phyloP scores from a whole-genome alignment of 2,113 vertebrate species.

The Hydropotes inermis region DNA sequence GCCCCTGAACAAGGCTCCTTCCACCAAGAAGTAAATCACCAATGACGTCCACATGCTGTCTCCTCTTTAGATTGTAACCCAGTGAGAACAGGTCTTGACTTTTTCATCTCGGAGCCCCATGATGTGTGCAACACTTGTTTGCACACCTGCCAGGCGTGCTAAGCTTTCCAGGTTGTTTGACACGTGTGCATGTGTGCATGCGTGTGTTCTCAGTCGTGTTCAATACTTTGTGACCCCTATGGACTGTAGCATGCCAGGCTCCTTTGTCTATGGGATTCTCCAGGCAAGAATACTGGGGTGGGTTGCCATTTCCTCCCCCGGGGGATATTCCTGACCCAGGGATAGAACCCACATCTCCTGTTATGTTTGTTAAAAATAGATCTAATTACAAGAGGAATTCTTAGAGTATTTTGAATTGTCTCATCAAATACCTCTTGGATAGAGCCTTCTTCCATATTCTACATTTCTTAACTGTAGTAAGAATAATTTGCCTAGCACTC shows the following conservation, averaged over 20 bases:
- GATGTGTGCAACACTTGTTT: rapidly evolving
- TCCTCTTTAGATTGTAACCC: neutral
- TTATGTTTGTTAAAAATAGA: neutral
- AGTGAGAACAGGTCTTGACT: rapidly evolving
- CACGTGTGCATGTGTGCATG: neutral
- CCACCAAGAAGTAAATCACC: neutral
- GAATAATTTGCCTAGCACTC: neutral
- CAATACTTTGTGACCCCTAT: neutral
- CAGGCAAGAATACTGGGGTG: neutral
- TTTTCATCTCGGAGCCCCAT: neutral
- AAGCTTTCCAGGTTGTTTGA: neutral
- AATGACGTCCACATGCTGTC: rapidly evolving
- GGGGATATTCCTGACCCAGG: neutral
- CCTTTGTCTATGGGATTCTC: neutral
- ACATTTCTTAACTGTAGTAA: neutral
- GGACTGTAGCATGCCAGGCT: neutral
- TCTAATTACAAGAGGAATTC: neutral
- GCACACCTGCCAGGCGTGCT: rapidly evolving
- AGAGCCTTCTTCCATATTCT: neutral
- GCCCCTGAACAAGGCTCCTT: too few relatives aligned
- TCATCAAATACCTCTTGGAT: too few relatives aligned
- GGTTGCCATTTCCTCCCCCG: neutral
- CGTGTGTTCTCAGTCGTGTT: neutral
- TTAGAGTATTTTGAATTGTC: neutral
- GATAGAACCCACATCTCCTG: neutral